These are phyloP conservation scores for Podarcis siculus DNA, from an alignment of 2,797 vertebrate species.

Conservation along the genomic window DNA sequence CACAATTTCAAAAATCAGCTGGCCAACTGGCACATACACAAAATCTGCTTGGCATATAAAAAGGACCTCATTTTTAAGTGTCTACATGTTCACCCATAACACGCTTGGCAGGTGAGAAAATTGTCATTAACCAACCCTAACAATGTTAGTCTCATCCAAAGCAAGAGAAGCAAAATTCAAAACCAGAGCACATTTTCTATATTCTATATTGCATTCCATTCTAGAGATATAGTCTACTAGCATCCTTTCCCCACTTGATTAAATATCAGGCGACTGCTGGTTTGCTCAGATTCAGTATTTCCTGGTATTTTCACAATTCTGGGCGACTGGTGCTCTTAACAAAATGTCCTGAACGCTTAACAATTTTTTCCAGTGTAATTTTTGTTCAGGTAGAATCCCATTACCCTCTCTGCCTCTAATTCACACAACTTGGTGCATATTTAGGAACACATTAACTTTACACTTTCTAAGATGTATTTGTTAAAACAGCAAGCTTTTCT, in stretches of 20 bases:
- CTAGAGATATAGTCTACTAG: neutral
- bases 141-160: too few species aligned
- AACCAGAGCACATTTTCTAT: neutral
- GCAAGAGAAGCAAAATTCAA: neutral
- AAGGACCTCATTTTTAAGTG: too few species aligned
- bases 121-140: neutral
- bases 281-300: neutral
- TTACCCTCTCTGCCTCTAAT: neutral
- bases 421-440: neutral
- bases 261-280: neutral
- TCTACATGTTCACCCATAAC: neutral
- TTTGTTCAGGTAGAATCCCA: neutral
- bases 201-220: neutral
- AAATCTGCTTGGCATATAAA: too few species aligned
- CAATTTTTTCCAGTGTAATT: neutral
- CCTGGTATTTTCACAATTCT: neutral
- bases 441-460: conserved; percentile 15
- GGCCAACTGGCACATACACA: too few species aligned
- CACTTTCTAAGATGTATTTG: conserved; percentile 6
- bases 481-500: conserved; percentile 48
- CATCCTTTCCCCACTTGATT: neutral
- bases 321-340: neutral
- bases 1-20: too few species aligned
- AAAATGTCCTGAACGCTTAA: neutral
- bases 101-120: neutral